Percentiles rank a stretch among this genome's conserved stretches.
Conservation (phyloP, 2,797 vertebrate species). For the Pagetopsis macropterus region DNA sequence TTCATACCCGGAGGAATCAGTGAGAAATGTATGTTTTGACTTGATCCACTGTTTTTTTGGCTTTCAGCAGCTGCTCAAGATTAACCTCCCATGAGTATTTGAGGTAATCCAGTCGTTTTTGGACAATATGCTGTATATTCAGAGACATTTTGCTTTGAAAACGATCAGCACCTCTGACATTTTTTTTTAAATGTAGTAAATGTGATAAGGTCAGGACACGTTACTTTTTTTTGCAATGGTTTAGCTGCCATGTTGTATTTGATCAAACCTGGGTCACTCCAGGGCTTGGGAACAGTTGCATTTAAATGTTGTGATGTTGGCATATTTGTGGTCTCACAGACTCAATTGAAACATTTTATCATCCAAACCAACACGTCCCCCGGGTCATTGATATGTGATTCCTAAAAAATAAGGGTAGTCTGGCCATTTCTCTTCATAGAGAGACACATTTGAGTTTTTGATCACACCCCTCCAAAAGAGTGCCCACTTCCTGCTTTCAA, state of each 20-base stretch:
- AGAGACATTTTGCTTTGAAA: slow-evolving; percentile 27
- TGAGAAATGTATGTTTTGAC: slow-evolving; percentile 14
- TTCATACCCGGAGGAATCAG: neutral
- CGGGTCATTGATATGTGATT: slow-evolving; percentile 13
- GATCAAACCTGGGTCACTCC: slow-evolving; percentile 46
- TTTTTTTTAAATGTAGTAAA: slow-evolving; percentile 20
- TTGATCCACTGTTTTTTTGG: neutral
- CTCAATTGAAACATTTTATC: slow-evolving; percentile 19
- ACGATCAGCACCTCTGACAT: slow-evolving; percentile 60
- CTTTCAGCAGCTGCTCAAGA: slow-evolving; percentile 8
- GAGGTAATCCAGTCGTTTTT: slow-evolving; percentile 26
- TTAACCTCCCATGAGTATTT: slow-evolving; percentile 18
- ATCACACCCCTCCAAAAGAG: neutral
- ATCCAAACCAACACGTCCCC: slow-evolving; percentile 21
- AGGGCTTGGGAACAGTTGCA: slow-evolving; percentile 27
- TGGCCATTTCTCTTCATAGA: neutral
- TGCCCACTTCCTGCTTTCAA: neutral
- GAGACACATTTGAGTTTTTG: slow-evolving; percentile 6
- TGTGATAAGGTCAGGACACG: slow-evolving; percentile 48
- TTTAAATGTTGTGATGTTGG: slow-evolving; percentile 18
- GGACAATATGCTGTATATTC: slow-evolving; percentile 29
- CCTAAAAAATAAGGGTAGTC: slow-evolving; percentile 13
- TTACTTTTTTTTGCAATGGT: slow-evolving; percentile 39
- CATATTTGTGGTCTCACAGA: slow-evolving; percentile 15
- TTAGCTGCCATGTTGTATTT: slow-evolving; percentile 58